A percentile compares a stretch with the other conserved stretches of the same genome.
phyloP scores from a whole-genome alignment of 2,888 invertebrate genomes.

The Drosophila atripex region DNA sequence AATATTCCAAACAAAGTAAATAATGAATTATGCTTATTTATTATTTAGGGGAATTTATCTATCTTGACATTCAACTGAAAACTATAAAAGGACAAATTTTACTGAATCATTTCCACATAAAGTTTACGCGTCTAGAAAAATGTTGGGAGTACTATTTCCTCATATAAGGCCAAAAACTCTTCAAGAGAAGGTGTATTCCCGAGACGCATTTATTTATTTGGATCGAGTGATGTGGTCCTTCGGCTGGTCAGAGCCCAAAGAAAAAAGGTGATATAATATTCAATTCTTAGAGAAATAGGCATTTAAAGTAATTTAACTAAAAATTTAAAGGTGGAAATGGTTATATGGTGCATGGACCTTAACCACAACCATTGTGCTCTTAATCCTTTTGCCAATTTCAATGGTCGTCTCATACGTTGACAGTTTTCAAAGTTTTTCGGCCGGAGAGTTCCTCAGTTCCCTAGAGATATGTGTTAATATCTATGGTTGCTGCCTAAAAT shows the following conservation, averaged over 20 bases:
- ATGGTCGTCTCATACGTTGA: conserved; percentile 40
- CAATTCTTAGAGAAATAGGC: background rate
- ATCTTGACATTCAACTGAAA: background rate
- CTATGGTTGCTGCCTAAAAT: conserved; percentile 44
- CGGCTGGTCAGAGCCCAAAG: conserved; percentile 20
- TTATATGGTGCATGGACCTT: background rate
- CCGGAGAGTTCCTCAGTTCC: conserved; percentile 65
- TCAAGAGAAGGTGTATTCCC: conserved; percentile 29
- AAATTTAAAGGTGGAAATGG: background rate
- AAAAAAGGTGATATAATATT: conserved; percentile 8
- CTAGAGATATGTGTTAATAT: conserved; percentile 47
- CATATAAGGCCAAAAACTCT: conserved; percentile 7
- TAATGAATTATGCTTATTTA: no score
- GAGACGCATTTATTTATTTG: conserved; percentile 56
- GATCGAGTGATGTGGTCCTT: conserved; percentile 45
- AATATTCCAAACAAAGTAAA: no score
- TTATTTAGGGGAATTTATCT: no score
- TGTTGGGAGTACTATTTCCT: conserved; percentile 28
- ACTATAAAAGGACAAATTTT: conserved; percentile 7
- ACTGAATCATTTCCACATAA: background rate
- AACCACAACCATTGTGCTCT: background rate
- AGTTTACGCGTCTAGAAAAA: background rate
- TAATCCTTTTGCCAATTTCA: conserved; percentile 33
- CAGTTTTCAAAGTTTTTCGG: conserved; percentile 46
- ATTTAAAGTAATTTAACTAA: background rate